Evolutionary conservation across 2,113 vertebrate species (phyloP), one percentile per base, ranked within the genome.

Genomic region (Thryonomys swinderianus): DNA sequence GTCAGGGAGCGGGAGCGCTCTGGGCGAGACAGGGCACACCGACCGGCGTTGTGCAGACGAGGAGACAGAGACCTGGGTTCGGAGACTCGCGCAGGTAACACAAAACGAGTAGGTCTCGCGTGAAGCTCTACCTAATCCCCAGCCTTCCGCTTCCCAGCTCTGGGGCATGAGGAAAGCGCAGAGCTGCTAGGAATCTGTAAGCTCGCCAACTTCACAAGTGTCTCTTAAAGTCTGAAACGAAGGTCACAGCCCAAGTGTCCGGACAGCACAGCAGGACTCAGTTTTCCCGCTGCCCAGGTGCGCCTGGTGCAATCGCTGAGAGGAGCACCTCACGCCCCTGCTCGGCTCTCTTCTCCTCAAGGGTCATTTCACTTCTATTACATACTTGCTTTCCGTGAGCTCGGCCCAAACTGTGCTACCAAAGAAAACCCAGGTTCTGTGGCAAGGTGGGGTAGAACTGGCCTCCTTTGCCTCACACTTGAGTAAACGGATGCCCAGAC

Each of bases 211-310:
- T 95, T 93, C 27, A 74, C 69, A 95, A 91, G 82, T 69, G 45
- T 48, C 55, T 93, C 81, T 85, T 62, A 66, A 74, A 85, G 76
- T 95, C 97, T 88, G 83, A 97, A 93, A 96, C 34, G 81, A 97
- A 88, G 53, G 84, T 57, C 97, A 97, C 76, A 92, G 74, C 3
- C 30, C 34, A 92, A 93, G 12, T 90, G 61, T 57, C 55, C 55
- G 20, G 55, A 86, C 45, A 86, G 45, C 93, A 48, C 11, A 93
- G 88, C 21, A 18, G 25, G 48, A 78, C 40, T 85, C 55, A 62
- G 45, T 88, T 76, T 87, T 96, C 89, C 94, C 61, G 55, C 7
- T 81, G 76, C 76, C 66, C 48, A 74, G 78, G n/a, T n/a, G n/a
- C n/a, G n/a, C n/a, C n/a, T n/a, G n/a, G n/a, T n/a, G n/a, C n/a